These are phyloP conservation scores for Hippopotamus amphibius DNA, from an alignment of 2,113 vertebrate species.

Conservation along the genomic window DNA sequence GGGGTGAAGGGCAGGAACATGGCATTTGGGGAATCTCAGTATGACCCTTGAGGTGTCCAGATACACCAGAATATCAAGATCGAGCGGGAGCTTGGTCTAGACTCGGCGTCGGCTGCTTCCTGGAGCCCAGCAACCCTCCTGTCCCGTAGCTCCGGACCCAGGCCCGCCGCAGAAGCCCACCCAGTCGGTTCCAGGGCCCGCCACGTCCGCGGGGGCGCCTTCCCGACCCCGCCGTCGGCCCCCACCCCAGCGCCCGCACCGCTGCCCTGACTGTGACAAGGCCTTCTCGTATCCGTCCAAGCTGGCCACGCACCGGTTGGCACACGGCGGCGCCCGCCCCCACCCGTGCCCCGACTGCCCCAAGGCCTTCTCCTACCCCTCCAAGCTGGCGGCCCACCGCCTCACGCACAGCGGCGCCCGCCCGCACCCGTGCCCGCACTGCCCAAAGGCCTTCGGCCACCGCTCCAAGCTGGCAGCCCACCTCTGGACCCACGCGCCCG, in stretches of 20 bases:
- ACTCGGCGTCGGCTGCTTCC: not conserved
- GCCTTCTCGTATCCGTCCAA: conserved; percentile 85
- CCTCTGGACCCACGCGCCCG: conserved; percentile 80
- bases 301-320: conserved; percentile 82
- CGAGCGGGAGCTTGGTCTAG: not conserved
- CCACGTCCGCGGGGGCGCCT: not conserved
- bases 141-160: conserved; percentile 57
- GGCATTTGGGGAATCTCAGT: not conserved
- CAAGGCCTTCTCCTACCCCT: conserved; percentile 75
- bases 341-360: conserved; percentile 83
- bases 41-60: not conserved
- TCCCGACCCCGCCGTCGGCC: conserved; percentile 55
- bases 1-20: not conserved
- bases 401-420: conserved; percentile 84
- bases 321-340: conserved; percentile 79
- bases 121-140: conserved; percentile 46
- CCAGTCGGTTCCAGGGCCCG: conserved; percentile 46
- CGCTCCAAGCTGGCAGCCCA: conserved; percentile 83
- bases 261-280: conserved; percentile 83
- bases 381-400: conserved; percentile 83
- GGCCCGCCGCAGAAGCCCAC: conserved; percentile 37
- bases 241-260: conserved; percentile 74
- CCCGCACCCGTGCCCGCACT: conserved; percentile 80
- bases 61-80: not conserved
- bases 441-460: conserved; percentile 84